Evolutionary conservation across 2,797 vertebrate species (phyloP).

Genomic region (Pangasius larnaudii): DNA sequence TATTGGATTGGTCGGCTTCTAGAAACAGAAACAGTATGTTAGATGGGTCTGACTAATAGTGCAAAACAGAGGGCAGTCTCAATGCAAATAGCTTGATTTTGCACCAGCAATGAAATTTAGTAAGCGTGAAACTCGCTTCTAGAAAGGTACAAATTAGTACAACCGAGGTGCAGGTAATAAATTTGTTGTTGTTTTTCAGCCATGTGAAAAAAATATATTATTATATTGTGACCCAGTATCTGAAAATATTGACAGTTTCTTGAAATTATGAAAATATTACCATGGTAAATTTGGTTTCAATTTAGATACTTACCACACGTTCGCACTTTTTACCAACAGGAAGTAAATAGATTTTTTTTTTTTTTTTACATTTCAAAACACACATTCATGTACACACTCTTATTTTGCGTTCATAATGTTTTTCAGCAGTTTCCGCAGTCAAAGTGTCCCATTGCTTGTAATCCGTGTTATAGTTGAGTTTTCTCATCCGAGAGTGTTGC

Average conservation of each 20-base stretch:
- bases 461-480: neutral
- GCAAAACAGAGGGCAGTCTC: neutral
- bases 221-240: neutral
- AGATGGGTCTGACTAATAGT: neutral
- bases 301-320: neutral
- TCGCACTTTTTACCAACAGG: neutral
- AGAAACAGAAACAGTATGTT: neutral
- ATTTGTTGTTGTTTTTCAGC: neutral
- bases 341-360: neutral
- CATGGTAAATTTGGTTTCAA: neutral
- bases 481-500: neutral
- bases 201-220: neutral
- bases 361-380: neutral
- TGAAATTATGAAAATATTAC: neutral
- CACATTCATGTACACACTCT: neutral
- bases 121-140: neutral
- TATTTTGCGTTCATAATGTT: neutral
- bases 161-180: neutral
- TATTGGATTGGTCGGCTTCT: neutral
- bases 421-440: neutral
- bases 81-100: neutral
- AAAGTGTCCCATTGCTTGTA: neutral
- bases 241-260: neutral
- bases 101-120: neutral
- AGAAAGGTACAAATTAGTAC: neutral